Evolutionary conservation across 2,888 invertebrate genomes (phyloP), one percentile per base, ranked within the genome.

Genomic region (Coenonympha arcania): DNA sequence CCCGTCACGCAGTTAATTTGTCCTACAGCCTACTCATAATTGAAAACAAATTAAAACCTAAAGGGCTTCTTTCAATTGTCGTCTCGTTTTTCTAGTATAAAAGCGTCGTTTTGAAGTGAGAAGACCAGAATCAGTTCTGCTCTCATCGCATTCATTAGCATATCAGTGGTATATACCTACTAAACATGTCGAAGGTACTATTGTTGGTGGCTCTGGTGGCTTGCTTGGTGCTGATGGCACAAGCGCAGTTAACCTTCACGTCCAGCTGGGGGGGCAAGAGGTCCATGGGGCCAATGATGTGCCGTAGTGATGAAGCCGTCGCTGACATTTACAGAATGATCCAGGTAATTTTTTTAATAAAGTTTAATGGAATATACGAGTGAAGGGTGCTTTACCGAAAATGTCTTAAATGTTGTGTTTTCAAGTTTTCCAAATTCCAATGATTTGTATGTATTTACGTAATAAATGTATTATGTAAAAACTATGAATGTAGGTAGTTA

Each of bases 231-330:
- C 39, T 76, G 20, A 47, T 69, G 31, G 62, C 69, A 16, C 71
- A 79, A 1, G 88, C 82, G 0, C 89, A 89, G 62, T 66, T 89
- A 22, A 89, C 89, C 3, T 89, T 89, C 64, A 88, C 88, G 0
- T 88, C 89, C 0, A 83, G 82, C 42, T 89, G 89, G 89, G 85
- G 77, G 0, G 83, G 83, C 1, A 80, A 84, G 56, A 74, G 88
- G 13, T 68, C 73, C 30, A 64, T 66, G 0, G 71, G 62, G 0
- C 63, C 73, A 0, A 59, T 76, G 55, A 65, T 71, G 26, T 84
- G 83, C 59, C 67, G 76, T 31, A 80, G 68, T 31, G 83, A 82
- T 1, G 82, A 84, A 6, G 70, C 75, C 0, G 57, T 83, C 8
- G 69, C 69, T 1, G 64, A 72, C 5, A 77, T 84, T 55, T 81